Evolutionary conservation across 2,888 invertebrate genomes (phyloP).

Genomic region (Liopterus haemorrhoidalis): DNA sequence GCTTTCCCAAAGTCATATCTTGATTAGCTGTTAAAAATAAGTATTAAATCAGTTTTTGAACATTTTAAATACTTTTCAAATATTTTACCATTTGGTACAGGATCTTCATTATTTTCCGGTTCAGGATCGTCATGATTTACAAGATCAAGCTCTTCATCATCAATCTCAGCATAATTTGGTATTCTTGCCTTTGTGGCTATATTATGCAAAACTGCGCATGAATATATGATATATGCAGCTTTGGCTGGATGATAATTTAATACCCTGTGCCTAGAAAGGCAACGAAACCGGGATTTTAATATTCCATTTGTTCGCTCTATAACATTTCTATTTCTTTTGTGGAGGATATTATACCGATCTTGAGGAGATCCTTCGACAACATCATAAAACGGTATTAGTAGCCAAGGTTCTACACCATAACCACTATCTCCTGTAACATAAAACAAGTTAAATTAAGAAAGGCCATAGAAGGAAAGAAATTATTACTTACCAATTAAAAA

Average conservation of each 20-base stretch:
- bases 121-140: no score
- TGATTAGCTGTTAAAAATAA: no score
- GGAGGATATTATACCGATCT: conserved; percentile 4
- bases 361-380: neutral
- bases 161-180: no score
- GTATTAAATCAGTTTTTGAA: no score
- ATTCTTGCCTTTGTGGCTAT: conserved; percentile 6
- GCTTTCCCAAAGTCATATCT: no score
- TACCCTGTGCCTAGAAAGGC: conserved; percentile 7
- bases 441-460: neutral
- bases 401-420: conserved; percentile 7
- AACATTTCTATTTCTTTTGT: conserved; percentile 5
- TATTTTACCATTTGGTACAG: no score
- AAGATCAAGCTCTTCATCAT: no score
- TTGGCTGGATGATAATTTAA: conserved; percentile 7
- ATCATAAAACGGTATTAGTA: conserved; percentile 10
- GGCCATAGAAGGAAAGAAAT: no score
- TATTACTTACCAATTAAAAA: conserved; percentile 2
- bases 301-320: conserved; percentile 15
- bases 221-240: conserved; percentile 11
- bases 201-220: conserved; percentile 10
- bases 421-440: conserved; percentile 12
- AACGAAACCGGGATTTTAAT: conserved; percentile 11
- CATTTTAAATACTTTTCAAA: no score
- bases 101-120: no score